A percentile compares a stretch with the other conserved stretches of the same genome.
These are phyloP conservation scores for Myiothlypis coronata DNA, from an alignment of 2,797 vertebrate genomes.

Conservation along the genomic window DNA sequence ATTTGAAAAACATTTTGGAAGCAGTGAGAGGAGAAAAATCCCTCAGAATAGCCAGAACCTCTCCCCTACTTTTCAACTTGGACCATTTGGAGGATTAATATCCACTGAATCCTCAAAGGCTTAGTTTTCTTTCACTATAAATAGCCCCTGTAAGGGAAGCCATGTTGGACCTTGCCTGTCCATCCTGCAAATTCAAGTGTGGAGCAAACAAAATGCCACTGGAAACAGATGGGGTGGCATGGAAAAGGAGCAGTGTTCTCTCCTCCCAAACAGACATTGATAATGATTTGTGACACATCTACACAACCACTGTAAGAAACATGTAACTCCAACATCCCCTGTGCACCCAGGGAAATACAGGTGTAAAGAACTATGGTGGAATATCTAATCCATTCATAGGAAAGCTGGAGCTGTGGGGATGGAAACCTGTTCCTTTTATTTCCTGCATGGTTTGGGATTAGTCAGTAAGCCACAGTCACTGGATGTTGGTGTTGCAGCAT, in stretches of 20 bases:
- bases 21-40: neutral
- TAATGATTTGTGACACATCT: neutral
- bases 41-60: neutral
- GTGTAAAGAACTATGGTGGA: conserved; percentile 11
- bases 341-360: neutral
- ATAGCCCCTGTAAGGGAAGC: neutral
- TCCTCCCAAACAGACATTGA: neutral
- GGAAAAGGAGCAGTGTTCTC: neutral
- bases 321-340: neutral
- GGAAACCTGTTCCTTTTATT: conserved; percentile 6
- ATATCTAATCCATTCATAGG: conserved; percentile 25
- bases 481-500: neutral
- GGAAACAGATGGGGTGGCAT: neutral
- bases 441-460: neutral
- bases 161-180: neutral
- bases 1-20: neutral
- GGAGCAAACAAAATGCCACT: neutral
- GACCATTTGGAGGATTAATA: neutral
- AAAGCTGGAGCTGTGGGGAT: conserved; percentile 1
- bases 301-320: neutral
- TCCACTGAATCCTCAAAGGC: neutral
- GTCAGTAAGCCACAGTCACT: conserved; percentile 38
- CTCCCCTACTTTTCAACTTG: neutral
- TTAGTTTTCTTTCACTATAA: neutral
- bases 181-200: neutral